These are phyloP conservation scores for Arenaria interpres DNA, from an alignment of 2,113 vertebrate species.

Conservation along the genomic window DNA sequence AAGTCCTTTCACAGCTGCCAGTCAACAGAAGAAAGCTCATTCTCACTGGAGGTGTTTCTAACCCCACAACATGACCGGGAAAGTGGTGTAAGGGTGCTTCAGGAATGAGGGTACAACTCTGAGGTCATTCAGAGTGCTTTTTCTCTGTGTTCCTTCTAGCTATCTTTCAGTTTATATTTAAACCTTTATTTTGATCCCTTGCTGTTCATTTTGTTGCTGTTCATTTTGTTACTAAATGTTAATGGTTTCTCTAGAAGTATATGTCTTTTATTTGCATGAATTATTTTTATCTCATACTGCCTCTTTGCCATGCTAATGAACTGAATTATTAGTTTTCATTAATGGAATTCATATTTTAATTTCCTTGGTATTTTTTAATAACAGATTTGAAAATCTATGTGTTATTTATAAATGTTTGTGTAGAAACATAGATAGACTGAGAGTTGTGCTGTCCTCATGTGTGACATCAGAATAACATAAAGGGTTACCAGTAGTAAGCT, in stretches of 20 bases:
- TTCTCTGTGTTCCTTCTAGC: background rate
- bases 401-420: background rate
- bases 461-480: background rate
- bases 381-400: background rate
- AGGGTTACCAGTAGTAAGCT: background rate
- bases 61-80: background rate
- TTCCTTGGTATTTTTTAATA: background rate
- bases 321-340: constrained; percentile 25
- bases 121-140: background rate
- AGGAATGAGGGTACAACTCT: background rate
- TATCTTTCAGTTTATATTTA: background rate
- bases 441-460: background rate
- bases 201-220: background rate
- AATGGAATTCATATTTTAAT: constrained; percentile 1
- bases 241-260: background rate
- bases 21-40: background rate
- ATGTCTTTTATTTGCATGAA: background rate
- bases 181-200: background rate
- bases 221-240: constrained; percentile 4
- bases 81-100: background rate
- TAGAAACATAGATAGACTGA: background rate
- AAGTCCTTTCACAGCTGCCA: background rate
- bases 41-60: background rate
- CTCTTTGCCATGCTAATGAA: background rate
- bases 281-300: background rate